Conservation (phyloP, 2,113 vertebrate genomes). For the Phalacrocorax carbo region DNA sequence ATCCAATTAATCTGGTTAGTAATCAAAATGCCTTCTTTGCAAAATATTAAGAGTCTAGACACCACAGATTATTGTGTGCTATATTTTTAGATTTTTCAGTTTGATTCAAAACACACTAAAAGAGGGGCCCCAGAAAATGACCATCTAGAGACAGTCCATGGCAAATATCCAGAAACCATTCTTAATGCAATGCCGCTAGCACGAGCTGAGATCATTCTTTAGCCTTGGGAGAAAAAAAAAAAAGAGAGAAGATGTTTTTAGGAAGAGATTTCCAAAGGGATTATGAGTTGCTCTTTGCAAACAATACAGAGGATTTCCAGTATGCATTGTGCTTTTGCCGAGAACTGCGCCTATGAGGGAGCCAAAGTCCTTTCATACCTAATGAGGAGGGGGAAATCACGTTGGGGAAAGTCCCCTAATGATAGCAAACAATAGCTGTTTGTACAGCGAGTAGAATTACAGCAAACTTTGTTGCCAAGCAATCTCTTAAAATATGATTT, state of each 20-base stretch:
- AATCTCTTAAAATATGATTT: slow-evolving; percentile 3
- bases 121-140: slow-evolving; percentile 71
- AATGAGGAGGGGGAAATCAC: slow-evolving; percentile 1
- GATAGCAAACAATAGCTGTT: slow-evolving; percentile 43
- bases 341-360: background rate
- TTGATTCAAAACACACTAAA: slow-evolving; percentile 72
- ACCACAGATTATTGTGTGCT: slow-evolving; percentile 49
- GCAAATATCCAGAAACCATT: slow-evolving; percentile 74
- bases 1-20: slow-evolving; percentile 40
- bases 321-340: slow-evolving; percentile 23
- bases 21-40: slow-evolving; percentile 16
- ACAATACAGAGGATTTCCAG: slow-evolving; percentile 66
- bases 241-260: background rate
- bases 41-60: slow-evolving; percentile 54
- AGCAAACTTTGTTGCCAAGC: slow-evolving; percentile 3
- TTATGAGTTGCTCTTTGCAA: slow-evolving; percentile 54
- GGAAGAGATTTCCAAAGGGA: slow-evolving; percentile 63
- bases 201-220: slow-evolving; percentile 65
- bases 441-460: background rate
- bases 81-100: slow-evolving; percentile 70
- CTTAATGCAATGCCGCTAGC: slow-evolving; percentile 67
- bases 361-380: background rate
- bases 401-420: slow-evolving; percentile 42
- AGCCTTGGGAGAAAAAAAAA: background rate
- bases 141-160: slow-evolving; percentile 67